Evolutionary conservation across 2,113 vertebrate species (phyloP), one percentile per base, ranked within the genome.

Genomic region (Arvicanthis niloticus): DNA sequence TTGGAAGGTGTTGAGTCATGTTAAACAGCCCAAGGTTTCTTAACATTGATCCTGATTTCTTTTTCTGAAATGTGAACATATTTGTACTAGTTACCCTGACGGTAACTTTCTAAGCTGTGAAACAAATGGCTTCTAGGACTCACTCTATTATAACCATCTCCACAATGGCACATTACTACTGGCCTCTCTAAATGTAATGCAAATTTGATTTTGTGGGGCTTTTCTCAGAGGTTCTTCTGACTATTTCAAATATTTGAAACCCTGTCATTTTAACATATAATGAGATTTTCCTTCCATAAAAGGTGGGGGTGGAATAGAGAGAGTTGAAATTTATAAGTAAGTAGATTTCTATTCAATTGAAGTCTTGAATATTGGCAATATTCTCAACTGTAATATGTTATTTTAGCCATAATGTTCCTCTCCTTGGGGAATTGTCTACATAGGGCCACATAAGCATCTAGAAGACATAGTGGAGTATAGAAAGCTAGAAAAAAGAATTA

Each of bases 281-380:
- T 94, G 60, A 90, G 56, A 92, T 95, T 70, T 91, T 91, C 81
- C 65, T 89, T 65, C 19, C 45, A 87, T 21, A 65, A 5, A 94
- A n/a, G 53, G 51, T 53, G 53, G 42, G 84, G 73, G 70, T 40
- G 75, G 48, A 22, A 56, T 92, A 96, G 78, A 56, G 56, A 91
- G 40, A 91, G 75, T 78, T 84, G 56, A 93, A 70, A 94, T 96
- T 96, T 92, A 92, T 21, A 90, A 87, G 80, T 94, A 89, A 93
- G 96, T 92, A 93, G 31, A 95, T 88, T 65, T 97, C 31, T 34
- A 26, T 68, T 89, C 21, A 42, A 56, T 34, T 85, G 53, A 90
- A 97, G 72, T 93, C 22, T 96, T 96, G 31, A 89, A 77, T 86
- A 95, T 95, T 86, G 95, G 60, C 85, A 85, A 81, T 91, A 87